Evolutionary conservation across 30 jellyfish, hydroid and myxozoan species (phyloP).

Genomic region (Hydra vulgaris): DNA sequence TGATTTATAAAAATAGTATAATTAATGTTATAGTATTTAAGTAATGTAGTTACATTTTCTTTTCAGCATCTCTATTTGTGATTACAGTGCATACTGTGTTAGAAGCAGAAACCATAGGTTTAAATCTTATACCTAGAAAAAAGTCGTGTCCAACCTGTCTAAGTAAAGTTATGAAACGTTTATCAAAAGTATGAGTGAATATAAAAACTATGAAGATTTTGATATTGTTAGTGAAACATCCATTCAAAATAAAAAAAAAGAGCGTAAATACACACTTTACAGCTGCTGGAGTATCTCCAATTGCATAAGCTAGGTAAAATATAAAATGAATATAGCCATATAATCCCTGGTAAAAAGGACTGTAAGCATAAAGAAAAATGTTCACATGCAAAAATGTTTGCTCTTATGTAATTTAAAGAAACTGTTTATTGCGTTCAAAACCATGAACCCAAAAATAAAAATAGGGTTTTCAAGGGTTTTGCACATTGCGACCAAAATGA

Average conservation of each 20-base stretch:
- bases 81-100: background rate
- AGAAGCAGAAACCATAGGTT: background rate
- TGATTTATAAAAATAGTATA: background rate
- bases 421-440: constrained; percentile 24
- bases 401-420: constrained; percentile 41
- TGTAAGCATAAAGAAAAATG: constrained; percentile 33
- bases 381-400: constrained; percentile 32
- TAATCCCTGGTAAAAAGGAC: constrained; percentile 41
- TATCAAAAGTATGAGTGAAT: background rate
- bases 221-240: background rate
- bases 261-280: background rate
- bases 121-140: background rate
- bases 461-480: constrained; percentile 49
- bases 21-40: too few relatives aligned
- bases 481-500: constrained; percentile 52
- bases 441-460: constrained; percentile 15
- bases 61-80: background rate
- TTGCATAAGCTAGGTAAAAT: background rate
- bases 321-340: background rate
- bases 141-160: background rate
- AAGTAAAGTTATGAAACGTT: background rate
- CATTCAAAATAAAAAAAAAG: background rate
- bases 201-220: background rate
- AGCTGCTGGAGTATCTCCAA: background rate
- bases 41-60: background rate